Base-by-base conservation (phyloP, 2,797 vertebrate genomes). In the Pantherophis vulpinus region DNA sequence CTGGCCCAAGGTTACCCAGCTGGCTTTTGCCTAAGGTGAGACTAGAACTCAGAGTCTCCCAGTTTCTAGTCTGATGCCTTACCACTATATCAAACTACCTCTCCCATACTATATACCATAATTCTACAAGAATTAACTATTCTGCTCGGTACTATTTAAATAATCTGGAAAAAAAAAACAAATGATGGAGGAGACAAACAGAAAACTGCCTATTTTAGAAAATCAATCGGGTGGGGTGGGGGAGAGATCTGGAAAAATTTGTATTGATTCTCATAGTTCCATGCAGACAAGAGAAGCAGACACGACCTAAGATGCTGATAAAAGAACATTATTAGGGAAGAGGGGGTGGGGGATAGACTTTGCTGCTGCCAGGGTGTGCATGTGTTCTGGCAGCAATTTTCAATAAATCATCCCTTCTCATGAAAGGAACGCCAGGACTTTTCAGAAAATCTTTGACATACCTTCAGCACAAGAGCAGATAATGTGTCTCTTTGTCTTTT, bases 401-500 rank as follows among this genome's bases (percentile, higher is more conserved):
- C 97, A 97, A 95, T 97, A 96, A 97, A 98, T 97, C 97, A 97
- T 95, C 96, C 96, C 95, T 96, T 97, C 90, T 90, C 97, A 83
- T 92, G 58, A 96, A 95, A 95, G 97, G 94, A 97, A 96, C 61
- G 94, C 96, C 97, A 95, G 93, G 95, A 96, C 95, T 95, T 96
- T 95, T 95, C 97, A 96, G 94, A 96, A 95, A 96, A 95, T 97
- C 97, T 97, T 96, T 97, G 95, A 97, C 91, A 89, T 96, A 96
- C 97, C 96, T 96, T 95, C 97, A 92, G 93, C 37, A 42, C 95
- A 55, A 88, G 93, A 94, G 95, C 95, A 96, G 96, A 97, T 95
- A 95, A 97, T 97, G 97, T 97, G 95, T 96, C 94, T 97, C 98
- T 97, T 98, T 97, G 97, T 98, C 96, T 97, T 86, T 96, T 96